Evolutionary conservation across 2,888 invertebrate species (phyloP).

Genomic region (Caenorhabditis sp.): DNA sequence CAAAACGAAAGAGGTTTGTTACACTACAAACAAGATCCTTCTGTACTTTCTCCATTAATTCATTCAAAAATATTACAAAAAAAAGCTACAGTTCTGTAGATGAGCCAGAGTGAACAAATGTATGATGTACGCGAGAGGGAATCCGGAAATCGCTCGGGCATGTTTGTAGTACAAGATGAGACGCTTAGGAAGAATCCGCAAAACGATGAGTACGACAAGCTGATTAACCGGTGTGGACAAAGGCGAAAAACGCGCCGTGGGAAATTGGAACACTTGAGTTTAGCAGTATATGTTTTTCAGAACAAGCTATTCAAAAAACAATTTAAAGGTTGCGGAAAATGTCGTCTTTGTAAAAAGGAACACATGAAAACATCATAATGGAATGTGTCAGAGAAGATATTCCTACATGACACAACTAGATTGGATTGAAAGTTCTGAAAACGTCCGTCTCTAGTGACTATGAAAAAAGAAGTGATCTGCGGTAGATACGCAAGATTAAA

Average conservation of each 20-base stretch:
- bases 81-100: background rate
- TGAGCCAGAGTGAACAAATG: background rate
- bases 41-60: background rate
- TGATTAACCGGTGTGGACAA: constrained; percentile 43
- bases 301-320: background rate
- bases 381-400: constrained; percentile 11
- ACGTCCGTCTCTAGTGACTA: background rate
- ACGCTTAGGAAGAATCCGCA: constrained; percentile 11
- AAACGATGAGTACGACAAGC: constrained; percentile 54
- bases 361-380: constrained; percentile 9
- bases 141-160: constrained; percentile 47
- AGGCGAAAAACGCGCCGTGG: background rate
- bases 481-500: background rate
- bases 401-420: constrained; percentile 25
- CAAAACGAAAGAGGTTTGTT: constrained; percentile 1
- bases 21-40: constrained; percentile 1
- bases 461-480: background rate
- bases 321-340: background rate
- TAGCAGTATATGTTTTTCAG: background rate
- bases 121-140: constrained; percentile 11
- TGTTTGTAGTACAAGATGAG: constrained; percentile 44
- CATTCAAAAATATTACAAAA: no score
- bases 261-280: background rate
- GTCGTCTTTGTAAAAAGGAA: background rate
- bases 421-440: constrained; percentile 30